Evolutionary conservation across 2,888 invertebrate species (phyloP).

Genomic region (Pachycephus smyrnensis): DNA sequence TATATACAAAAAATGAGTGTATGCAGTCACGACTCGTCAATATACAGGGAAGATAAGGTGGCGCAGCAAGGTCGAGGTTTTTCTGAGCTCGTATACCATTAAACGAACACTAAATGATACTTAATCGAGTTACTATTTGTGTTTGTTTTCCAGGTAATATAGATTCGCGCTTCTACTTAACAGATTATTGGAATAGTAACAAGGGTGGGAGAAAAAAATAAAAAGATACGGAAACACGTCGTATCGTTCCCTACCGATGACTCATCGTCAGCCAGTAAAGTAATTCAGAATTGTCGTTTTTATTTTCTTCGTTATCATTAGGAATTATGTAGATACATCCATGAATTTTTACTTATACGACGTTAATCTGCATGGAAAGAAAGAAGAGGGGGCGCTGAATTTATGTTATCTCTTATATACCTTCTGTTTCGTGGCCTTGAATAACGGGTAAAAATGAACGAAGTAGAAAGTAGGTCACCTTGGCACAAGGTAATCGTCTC

Average conservation of each 20-base stretch:
- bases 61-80: neutral
- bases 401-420: neutral
- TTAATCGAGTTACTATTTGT: neutral
- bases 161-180: neutral
- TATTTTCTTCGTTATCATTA: neutral
- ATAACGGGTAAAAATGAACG: neutral
- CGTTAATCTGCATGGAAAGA: neutral
- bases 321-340: neutral
- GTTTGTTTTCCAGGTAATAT: neutral
- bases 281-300: neutral
- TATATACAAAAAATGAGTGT: neutral
- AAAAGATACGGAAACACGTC: neutral
- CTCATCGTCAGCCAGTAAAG: neutral
- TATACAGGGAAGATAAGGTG: neutral
- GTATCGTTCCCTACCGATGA: neutral
- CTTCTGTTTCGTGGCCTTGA: neutral
- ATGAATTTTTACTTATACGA: neutral
- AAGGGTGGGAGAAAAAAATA: neutral
- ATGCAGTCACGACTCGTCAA: neutral
- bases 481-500: conserved; percentile 29
- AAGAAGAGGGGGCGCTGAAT: neutral
- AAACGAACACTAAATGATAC: neutral
- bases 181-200: neutral
- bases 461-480: conserved; percentile 38
- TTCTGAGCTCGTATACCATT: neutral